These are phyloP conservation scores for Corbicula japonica DNA, from an alignment of 2,888 invertebrate species.

Conservation along the genomic window DNA sequence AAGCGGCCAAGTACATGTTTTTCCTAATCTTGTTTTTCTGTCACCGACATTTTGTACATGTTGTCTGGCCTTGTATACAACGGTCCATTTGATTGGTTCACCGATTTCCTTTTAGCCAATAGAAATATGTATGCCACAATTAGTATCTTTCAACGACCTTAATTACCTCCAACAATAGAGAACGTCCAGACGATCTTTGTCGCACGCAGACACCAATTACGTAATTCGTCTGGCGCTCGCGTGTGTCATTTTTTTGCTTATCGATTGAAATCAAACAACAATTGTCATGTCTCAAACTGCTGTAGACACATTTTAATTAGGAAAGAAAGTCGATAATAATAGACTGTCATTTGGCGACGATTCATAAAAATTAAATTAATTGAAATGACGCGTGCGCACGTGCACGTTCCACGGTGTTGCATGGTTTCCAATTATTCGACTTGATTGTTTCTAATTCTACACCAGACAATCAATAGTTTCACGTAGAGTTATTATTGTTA, in stretches of 20 bases:
- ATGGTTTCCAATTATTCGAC: too few relatives aligned
- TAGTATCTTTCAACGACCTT: conserved; percentile 33
- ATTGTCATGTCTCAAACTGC: too few relatives aligned
- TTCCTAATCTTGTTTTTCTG: conserved; percentile 27
- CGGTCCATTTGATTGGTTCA: conserved; percentile 52
- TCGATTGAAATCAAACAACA: conserved; percentile 33
- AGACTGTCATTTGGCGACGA: too few relatives aligned
- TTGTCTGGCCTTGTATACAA: conserved; percentile 52
- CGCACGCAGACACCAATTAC: conserved; percentile 58
- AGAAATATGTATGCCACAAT: conserved; percentile 24
- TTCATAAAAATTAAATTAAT: too few relatives aligned
- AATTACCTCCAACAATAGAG: conserved; percentile 56
- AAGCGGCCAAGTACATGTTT: conserved; percentile 7
- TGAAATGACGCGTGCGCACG: too few relatives aligned
- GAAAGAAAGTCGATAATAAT: too few relatives aligned
- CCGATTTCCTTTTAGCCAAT: conserved; percentile 52
- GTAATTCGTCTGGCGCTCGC: conserved; percentile 60
- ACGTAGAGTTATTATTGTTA: too few relatives aligned
- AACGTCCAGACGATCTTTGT: conserved; percentile 65
- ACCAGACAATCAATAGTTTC: too few relatives aligned
- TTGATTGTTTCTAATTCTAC: too few relatives aligned
- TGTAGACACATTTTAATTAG: too few relatives aligned
- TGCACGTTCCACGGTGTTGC: too few relatives aligned
- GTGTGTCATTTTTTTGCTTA: conserved; percentile 30
- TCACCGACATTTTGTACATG: conserved; percentile 61